Evolutionary conservation across 2,888 invertebrate species (phyloP).

Genomic region (Drosophila buzzatii): DNA sequence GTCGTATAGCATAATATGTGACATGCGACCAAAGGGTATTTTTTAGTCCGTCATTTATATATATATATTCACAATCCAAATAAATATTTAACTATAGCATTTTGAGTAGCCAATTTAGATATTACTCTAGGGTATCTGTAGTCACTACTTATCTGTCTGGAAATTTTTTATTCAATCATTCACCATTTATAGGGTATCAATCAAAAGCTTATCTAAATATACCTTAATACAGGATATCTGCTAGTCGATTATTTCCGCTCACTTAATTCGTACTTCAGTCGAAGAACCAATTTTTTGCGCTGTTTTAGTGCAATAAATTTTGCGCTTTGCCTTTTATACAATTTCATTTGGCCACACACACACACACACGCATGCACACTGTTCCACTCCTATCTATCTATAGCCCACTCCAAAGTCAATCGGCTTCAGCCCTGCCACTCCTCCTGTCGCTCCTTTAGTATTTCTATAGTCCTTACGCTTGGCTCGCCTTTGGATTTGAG

Average conservation of each 20-base stretch:
- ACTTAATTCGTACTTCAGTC: conserved; percentile 13
- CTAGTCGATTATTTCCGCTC: conserved; percentile 1
- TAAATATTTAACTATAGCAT: background rate
- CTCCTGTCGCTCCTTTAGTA: background rate
- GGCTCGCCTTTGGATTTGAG: conserved; percentile 79
- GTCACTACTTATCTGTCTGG: background rate
- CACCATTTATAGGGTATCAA: background rate
- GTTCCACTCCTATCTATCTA: conserved; percentile 1
- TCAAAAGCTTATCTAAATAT: background rate
- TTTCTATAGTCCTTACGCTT: conserved; percentile 63
- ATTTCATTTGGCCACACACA: conserved; percentile 69
- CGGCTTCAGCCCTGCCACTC: conserved; percentile 1
- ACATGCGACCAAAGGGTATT: background rate
- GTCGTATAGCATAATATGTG: no score
- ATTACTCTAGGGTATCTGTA: background rate
- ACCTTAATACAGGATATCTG: conserved; percentile 21
- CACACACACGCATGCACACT: background rate
- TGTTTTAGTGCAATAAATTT: conserved; percentile 70
- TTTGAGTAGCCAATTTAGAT: background rate
- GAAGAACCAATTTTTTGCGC: conserved; percentile 55
- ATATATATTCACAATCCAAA: background rate
- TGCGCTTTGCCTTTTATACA: conserved; percentile 78
- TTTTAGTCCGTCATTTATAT: no score
- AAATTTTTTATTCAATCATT: background rate
- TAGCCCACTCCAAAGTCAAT: conserved; percentile 36